Base-by-base conservation (phyloP, 2,797 vertebrate species). In the Crocodylus rhombifer region DNA sequence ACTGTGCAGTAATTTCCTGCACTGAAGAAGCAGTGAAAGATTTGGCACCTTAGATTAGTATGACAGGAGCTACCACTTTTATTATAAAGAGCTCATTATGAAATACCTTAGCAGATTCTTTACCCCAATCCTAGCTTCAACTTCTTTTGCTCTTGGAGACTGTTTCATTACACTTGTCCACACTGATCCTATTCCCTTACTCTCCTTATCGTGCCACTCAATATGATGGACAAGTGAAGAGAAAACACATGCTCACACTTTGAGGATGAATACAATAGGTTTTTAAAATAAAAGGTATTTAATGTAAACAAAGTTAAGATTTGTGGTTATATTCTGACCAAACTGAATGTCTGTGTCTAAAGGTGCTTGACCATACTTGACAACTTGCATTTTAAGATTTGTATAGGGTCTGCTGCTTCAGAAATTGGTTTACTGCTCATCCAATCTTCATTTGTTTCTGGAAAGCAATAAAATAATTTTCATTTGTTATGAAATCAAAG, bases 201-300 rank as follows among this genome's bases (percentile, higher is more conserved):
- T 80, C 20, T 16, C 7, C 64, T 81, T 89, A 51, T 51, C 9
- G 21, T 91, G 56, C 18, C 0, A 0, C 21, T 84, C n/a, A 77
- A 63, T 51, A 63, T 82, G 62, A 65, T 67, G 79, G 13, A 2
- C 73, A 58, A 76, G 17, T 79, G 65, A n/a, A 30, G 2, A 11
- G 15, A 2, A 2, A 58, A 0, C 3, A 33, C 33, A 75, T n/a
- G 4, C 51, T 61, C 6, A 28, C 25, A 67, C 4, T 9, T 64
- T 75, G 26, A 8, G 5, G 21, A 51, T 51, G 42, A 51, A 51
- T 51, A 51, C 42, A 51, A 9, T 51, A 51, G 42, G 26, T 7
- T 58, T 78, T 90, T 88, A 80, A 84, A 28, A 42, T 1, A 30
- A 33, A 67, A 56, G 14, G 13, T 63, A 17, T 30, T 77, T 76